Evolutionary conservation across 2,797 vertebrate species (phyloP).

Genomic region (Characodon lateralis): DNA sequence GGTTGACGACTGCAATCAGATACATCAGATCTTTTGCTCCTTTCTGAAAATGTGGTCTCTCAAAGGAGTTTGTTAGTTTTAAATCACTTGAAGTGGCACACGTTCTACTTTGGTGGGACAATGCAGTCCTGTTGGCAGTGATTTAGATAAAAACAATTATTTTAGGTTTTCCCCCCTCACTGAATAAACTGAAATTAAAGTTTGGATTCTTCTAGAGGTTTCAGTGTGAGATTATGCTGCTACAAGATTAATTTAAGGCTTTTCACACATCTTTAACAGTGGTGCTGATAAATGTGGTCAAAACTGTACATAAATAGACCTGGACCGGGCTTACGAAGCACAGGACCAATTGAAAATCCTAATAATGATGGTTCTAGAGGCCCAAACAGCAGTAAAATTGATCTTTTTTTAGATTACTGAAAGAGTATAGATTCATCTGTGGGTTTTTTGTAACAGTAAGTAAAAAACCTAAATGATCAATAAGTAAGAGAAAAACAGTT

Average conservation of each 20-base stretch:
- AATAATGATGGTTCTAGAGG: neutral
- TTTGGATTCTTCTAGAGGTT: neutral
- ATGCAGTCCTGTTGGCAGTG: too few relatives aligned
- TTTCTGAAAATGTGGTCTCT: slow-evolving; percentile 7
- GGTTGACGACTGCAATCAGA: slow-evolving; percentile 13
- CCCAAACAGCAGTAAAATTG: neutral
- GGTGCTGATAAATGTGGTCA: neutral
- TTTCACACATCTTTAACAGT: neutral
- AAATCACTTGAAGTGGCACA: neutral
- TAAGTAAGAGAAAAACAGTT: neutral
- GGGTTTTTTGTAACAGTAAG: too few relatives aligned
- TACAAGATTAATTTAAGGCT: neutral
- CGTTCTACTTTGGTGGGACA: too few relatives aligned
- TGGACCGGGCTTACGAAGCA: neutral
- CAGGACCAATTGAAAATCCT: neutral
- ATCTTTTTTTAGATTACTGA: neutral
- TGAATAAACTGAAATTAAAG: neutral
- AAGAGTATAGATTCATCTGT: too few relatives aligned
- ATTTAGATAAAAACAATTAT: too few relatives aligned
- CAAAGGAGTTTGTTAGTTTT: neutral
- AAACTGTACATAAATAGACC: neutral
- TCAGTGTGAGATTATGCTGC: neutral
- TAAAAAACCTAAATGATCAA: neutral
- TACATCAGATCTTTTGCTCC: neutral
- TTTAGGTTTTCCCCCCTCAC: too few relatives aligned